Conservation (phyloP, 2,113 vertebrate species). For the Spermophilus dauricus region DNA sequence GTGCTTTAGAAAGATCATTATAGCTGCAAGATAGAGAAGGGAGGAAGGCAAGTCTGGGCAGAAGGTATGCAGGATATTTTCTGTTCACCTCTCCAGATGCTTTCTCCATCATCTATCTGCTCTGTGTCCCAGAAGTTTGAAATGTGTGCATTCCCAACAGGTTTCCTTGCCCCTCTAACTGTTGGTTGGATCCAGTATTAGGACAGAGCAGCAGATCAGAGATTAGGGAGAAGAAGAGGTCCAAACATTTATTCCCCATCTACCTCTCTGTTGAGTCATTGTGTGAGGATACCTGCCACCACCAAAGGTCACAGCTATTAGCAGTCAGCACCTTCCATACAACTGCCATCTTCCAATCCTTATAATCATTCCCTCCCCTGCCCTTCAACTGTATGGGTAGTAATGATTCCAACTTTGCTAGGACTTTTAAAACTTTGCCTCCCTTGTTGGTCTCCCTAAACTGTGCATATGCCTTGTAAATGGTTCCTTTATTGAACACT, state of each 20-base stretch:
- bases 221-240: not conserved
- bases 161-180: not conserved
- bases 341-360: not conserved
- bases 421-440: not conserved
- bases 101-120: not conserved
- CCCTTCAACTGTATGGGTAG: not conserved
- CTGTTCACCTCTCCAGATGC: not conserved
- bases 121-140: conserved; percentile 30
- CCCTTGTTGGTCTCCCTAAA: not conserved
- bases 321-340: not conserved
- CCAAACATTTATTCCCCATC: not conserved
- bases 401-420: not conserved
- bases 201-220: not conserved
- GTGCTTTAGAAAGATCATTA: conserved; percentile 10
- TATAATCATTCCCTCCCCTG: not conserved
- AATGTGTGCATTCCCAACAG: not conserved
- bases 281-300: not conserved
- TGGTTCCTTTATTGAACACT: conserved; percentile 18
- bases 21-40: not conserved
- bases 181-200: not conserved
- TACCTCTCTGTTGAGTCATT: not conserved
- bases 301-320: not conserved
- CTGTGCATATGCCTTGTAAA: not conserved
- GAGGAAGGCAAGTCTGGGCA: not conserved
- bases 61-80: not conserved